A percentile compares a stretch with the other conserved stretches of the same genome.
These are phyloP conservation scores for Paracyclopina nana DNA, from an alignment of 1,140 invertebrate species.

Conservation along the genomic window DNA sequence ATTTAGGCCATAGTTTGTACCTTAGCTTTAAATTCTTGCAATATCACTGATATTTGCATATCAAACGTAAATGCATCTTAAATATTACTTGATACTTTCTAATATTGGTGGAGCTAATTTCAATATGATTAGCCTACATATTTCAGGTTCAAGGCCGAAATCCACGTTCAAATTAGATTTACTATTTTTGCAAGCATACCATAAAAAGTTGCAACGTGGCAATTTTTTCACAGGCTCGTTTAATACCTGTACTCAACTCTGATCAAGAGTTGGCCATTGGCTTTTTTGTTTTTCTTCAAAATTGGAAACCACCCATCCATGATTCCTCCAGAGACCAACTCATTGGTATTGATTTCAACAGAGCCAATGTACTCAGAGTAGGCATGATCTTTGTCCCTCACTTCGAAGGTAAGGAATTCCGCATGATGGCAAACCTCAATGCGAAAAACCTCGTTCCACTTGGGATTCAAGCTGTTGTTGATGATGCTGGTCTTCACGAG, in stretches of 20 bases:
- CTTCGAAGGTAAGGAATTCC: constrained; percentile 1
- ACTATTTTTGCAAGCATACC: background rate
- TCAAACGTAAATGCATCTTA: too few relatives aligned
- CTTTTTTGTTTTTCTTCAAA: background rate
- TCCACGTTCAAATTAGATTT: background rate
- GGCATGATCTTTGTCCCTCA: constrained; percentile 14
- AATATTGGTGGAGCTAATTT: too few relatives aligned
- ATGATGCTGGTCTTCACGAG: constrained; percentile 1
- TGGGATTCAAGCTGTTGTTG: constrained; percentile 7
- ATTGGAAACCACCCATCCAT: constrained; percentile 1
- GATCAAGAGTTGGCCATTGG: background rate
- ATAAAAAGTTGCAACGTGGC: background rate
- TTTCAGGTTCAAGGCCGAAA: background rate
- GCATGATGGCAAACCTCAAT: constrained; percentile 8
- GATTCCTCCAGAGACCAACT: background rate
- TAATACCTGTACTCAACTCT: background rate
- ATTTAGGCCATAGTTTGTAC: background rate
- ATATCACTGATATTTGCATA: too few relatives aligned
- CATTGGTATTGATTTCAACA: background rate
- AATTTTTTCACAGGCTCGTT: background rate
- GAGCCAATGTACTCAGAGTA: constrained; percentile 6
- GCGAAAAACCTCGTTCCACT: constrained; percentile 2
- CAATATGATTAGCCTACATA: background rate
- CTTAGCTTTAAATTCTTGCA: too few relatives aligned
- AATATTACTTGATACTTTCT: too few relatives aligned